Conservation (phyloP, 2,797 vertebrate species). For the Taenioides sp. region DNA sequence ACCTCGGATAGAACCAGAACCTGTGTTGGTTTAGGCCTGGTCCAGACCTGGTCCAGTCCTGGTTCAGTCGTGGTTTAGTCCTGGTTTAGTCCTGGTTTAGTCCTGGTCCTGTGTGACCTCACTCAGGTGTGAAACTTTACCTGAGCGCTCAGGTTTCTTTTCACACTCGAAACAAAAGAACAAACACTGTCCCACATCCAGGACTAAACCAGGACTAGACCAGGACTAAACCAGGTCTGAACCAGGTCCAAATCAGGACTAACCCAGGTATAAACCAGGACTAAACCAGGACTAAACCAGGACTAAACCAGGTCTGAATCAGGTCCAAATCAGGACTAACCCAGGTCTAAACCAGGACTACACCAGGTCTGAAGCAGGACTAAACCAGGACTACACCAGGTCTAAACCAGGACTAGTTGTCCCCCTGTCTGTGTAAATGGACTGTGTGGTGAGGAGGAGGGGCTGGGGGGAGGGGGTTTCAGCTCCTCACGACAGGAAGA, state of each 20-base stretch:
- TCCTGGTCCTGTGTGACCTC: neutral
- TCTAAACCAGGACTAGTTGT: no score
- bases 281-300: neutral
- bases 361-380: neutral
- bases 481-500: no score
- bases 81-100: neutral
- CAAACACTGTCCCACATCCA: neutral
- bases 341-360: neutral
- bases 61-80: neutral
- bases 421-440: no score
- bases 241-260: neutral
- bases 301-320: no score
- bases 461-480: no score
- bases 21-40: neutral
- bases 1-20: no score
- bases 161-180: constrained; percentile 1
- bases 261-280: neutral
- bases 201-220: neutral
- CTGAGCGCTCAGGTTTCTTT: neutral
- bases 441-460: no score
- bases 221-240: neutral
- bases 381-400: no score
- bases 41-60: neutral
- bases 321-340: no score
- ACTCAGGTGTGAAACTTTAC: neutral